Conservation (phyloP, 2,797 vertebrate genomes). For the Schizopygopsis pylzovi region DNA sequence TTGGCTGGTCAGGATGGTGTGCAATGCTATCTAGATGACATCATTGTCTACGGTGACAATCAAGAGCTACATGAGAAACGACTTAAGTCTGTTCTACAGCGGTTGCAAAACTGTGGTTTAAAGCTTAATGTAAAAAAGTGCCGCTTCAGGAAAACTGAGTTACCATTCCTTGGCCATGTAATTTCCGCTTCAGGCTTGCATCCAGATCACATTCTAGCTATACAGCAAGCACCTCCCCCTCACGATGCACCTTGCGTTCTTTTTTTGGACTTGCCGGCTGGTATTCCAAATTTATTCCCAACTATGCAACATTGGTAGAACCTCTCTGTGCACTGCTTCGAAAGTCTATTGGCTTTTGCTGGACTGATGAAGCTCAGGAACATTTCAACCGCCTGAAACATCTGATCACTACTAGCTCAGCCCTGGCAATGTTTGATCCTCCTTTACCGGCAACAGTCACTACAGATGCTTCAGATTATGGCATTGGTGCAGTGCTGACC, state of each 20-base stretch:
- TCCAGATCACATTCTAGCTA: conserved; percentile 8
- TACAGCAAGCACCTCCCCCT: neutral
- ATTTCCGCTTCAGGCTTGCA: conserved; percentile 15
- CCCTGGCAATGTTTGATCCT: conserved; percentile 23
- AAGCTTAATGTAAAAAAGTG: conserved; percentile 36
- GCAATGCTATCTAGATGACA: neutral
- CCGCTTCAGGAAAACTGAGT: conserved; percentile 24
- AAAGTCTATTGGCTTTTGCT: conserved; percentile 6
- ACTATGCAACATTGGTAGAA: conserved; percentile 17
- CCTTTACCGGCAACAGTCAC: conserved; percentile 10
- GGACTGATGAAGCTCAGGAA: conserved; percentile 8
- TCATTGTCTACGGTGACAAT: neutral
- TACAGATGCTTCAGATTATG: conserved; percentile 40
- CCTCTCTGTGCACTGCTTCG: neutral
- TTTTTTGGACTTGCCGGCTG: neutral
- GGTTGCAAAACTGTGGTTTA: conserved; percentile 19
- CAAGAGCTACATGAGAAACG: conserved; percentile 16
- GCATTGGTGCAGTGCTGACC: neutral
- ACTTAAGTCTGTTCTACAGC: neutral
- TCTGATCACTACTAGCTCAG: conserved; percentile 12
- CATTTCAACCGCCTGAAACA: conserved; percentile 20
- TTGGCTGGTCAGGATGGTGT: neutral
- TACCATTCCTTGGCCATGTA: too few species aligned
- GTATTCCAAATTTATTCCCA: conserved; percentile 40
- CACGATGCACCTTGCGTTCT: neutral